Evolutionary conservation across 2,888 invertebrate species (phyloP).

Genomic region (Tetragonisca angustula): DNA sequence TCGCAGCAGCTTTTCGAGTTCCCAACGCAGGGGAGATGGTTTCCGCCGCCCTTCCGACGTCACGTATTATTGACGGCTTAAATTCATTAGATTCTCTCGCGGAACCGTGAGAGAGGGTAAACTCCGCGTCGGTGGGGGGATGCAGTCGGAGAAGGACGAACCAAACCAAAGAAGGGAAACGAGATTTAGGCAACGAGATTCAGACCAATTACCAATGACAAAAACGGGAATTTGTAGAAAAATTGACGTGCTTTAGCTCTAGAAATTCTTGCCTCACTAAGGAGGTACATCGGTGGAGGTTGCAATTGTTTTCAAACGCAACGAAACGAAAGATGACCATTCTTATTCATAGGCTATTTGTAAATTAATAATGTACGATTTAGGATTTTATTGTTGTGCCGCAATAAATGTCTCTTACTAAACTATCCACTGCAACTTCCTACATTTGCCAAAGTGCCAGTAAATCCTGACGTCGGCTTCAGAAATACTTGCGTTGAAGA

Average conservation of each 20-base stretch:
- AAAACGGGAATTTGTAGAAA: not conserved
- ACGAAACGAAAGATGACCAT: too few species aligned
- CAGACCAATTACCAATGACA: slow-evolving; percentile 13
- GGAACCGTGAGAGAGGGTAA: slow-evolving; percentile 25
- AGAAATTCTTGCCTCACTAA: not conserved
- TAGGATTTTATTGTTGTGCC: not conserved
- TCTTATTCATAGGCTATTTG: too few species aligned
- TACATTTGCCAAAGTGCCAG: not conserved
- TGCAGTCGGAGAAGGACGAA: not conserved
- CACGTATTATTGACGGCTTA: slow-evolving; percentile 74
- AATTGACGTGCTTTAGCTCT: not conserved
- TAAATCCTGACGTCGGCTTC: not conserved
- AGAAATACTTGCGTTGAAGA: not conserved
- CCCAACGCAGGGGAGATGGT: slow-evolving; percentile 50
- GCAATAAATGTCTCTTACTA: too few species aligned
- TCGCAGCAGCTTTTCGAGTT: slow-evolving; percentile 63
- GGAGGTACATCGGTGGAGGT: too few species aligned
- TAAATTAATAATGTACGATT: too few species aligned
- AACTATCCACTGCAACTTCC: not conserved
- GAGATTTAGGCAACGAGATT: slow-evolving; percentile 23
- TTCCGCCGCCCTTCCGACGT: slow-evolving; percentile 49
- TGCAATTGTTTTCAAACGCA: too few species aligned
- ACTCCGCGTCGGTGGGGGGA: slow-evolving; percentile 31
- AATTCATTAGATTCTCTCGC: slow-evolving; percentile 75
- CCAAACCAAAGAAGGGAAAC: not conserved